phyloP scores from a whole-genome alignment of 2,797 vertebrate species.

The Poeciliopsis turneri region DNA sequence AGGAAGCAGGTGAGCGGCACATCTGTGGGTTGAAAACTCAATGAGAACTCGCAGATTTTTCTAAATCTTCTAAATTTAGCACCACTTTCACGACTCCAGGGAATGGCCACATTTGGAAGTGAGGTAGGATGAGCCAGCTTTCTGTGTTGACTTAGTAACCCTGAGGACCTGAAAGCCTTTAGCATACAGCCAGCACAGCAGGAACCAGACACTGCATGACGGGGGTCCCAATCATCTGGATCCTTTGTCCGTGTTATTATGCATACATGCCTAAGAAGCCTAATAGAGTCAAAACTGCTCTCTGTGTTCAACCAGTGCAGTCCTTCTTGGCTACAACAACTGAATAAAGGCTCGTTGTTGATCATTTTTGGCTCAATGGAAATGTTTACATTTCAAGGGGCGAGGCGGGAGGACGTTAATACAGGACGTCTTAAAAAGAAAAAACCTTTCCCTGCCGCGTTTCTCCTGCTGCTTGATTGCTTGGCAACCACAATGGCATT shows the following conservation, averaged over 20 bases:
- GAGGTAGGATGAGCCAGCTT: constrained; percentile 41
- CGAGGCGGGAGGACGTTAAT: constrained; percentile 27
- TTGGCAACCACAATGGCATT: constrained; percentile 58
- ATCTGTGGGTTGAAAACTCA: constrained; percentile 37
- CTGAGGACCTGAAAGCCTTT: constrained; percentile 26
- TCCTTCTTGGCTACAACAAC: constrained; percentile 44
- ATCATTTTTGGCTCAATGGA: constrained; percentile 29
- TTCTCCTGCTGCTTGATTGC: constrained; percentile 49
- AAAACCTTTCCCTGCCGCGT: constrained; percentile 13
- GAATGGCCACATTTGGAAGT: constrained; percentile 17
- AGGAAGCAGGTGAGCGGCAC: constrained; percentile 25
- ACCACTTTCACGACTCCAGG: constrained; percentile 47
- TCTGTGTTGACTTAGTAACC: constrained; percentile 42
- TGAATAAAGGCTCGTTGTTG: constrained; percentile 59
- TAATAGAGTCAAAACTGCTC: constrained; percentile 19
- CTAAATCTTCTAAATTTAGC: constrained; percentile 67
- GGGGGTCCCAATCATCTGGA: constrained; percentile 1
- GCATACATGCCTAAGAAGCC: constrained; percentile 2
- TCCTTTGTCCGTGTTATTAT: constrained; percentile 15
- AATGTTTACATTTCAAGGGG: constrained; percentile 44
- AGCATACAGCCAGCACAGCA: constrained; percentile 1
- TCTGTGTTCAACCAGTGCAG: constrained; percentile 3
- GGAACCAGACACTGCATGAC: background rate
- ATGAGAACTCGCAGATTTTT: constrained; percentile 52
- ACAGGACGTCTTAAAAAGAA: constrained; percentile 46